Evolutionary conservation across 2,888 invertebrate species (phyloP).

Genomic region (Adela reaumurella): DNA sequence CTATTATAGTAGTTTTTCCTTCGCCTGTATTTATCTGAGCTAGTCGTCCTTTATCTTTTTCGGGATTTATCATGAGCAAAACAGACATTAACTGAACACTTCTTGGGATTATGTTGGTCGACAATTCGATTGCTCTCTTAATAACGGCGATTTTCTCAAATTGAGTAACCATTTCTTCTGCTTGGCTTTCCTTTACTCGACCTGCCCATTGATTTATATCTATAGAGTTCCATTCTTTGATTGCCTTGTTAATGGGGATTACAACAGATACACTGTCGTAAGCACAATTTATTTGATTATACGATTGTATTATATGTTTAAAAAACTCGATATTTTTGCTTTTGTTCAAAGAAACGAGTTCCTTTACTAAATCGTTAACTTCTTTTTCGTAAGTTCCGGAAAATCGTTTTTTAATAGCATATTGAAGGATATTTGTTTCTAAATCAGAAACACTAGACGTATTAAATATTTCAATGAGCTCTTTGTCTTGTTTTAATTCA

Average conservation of each 20-base stretch:
- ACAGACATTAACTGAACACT: constrained; percentile 7
- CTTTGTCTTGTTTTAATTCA: not conserved
- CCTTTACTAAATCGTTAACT: constrained; percentile 3
- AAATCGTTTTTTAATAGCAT: constrained; percentile 2
- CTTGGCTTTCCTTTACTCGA: not conserved
- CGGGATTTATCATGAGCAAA: constrained; percentile 7
- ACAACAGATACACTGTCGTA: not conserved
- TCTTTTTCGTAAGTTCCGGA: constrained; percentile 8
- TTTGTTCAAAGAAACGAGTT: constrained; percentile 4
- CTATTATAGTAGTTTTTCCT: constrained; percentile 10
- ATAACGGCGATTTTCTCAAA: not conserved
- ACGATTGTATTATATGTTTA: not conserved
- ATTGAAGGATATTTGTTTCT: not conserved
- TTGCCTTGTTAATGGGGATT: not conserved
- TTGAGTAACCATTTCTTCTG: not conserved
- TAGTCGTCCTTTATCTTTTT: constrained; percentile 7
- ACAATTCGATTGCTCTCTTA: not conserved
- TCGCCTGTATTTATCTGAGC: constrained; percentile 11
- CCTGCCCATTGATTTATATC: not conserved
- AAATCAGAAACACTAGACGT: constrained; percentile 4
- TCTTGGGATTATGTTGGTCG: not conserved
- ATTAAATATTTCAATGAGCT: not conserved
- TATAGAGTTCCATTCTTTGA: not conserved
- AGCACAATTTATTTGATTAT: not conserved
- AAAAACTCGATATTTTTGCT: not conserved